Evolutionary conservation across 2,797 vertebrate genomes (phyloP).

Genomic region (Sparus aurata): DNA sequence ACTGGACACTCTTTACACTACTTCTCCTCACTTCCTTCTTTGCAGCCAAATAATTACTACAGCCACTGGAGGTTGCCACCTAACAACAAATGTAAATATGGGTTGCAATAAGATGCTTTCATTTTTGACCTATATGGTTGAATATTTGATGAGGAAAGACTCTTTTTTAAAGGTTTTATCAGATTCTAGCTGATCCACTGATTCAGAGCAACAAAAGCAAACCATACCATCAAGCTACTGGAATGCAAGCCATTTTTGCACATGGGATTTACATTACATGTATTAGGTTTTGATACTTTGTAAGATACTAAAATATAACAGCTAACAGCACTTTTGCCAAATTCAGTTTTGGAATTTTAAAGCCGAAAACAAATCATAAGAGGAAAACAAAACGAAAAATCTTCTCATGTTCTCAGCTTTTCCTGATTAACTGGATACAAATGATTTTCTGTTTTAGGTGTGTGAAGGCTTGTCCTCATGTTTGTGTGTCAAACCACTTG

Average conservation of each 20-base stretch:
- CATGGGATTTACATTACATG: not conserved
- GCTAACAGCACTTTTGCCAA: not conserved
- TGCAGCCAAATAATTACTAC: too few species aligned
- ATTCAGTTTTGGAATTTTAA: not conserved
- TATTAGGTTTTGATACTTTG: too few species aligned
- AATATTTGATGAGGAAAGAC: not conserved
- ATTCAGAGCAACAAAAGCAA: not conserved
- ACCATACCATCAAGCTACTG: not conserved
- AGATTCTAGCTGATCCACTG: not conserved
- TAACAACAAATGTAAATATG: too few species aligned
- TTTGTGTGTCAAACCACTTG: not conserved
- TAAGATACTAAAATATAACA: too few species aligned
- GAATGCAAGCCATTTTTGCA: not conserved
- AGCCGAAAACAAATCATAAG: too few species aligned
- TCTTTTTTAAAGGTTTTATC: not conserved
- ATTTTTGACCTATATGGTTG: too few species aligned
- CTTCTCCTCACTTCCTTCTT: too few species aligned
- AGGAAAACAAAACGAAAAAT: too few species aligned
- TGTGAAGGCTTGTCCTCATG: not conserved
- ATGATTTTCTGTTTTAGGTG: not conserved
- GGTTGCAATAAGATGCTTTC: too few species aligned
- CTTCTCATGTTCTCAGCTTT: not conserved
- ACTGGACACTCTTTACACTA: too few species aligned
- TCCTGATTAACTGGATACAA: not conserved
- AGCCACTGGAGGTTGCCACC: too few species aligned